Conservation (phyloP, 2,797 vertebrate species). For the Linurgus olivaceus region DNA sequence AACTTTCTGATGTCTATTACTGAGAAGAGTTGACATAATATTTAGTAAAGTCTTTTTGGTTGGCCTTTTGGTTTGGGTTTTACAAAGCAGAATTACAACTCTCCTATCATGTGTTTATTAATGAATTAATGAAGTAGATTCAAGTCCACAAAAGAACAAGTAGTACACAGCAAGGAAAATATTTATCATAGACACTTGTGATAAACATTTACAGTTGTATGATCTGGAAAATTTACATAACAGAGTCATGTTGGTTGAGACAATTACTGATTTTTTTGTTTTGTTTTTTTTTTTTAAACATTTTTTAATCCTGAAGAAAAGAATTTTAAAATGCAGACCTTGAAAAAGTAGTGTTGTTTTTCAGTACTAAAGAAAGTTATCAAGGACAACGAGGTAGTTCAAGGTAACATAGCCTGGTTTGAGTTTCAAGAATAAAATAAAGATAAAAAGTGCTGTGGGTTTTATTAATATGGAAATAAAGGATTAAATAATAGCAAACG, state of each 20-base stretch:
- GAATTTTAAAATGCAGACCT: not conserved
- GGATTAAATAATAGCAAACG: not conserved
- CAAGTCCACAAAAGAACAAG: not conserved
- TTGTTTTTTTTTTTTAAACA: not conserved
- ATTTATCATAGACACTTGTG: accelerated
- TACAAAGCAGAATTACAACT: not conserved
- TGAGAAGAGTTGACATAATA: not conserved
- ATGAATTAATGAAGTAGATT: not conserved
- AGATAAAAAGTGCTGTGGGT: not conserved
- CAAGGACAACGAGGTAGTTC: not conserved
- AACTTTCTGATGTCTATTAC: not conserved
- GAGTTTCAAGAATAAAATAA: not conserved
- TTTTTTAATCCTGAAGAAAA: not conserved
- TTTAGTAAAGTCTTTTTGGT: not conserved
- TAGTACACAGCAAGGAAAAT: not conserved
- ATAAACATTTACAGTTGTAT: not conserved
- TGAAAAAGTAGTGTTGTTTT: not conserved
- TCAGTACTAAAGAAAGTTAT: not conserved
- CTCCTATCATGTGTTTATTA: not conserved
- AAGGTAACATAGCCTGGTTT: not conserved
- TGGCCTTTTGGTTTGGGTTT: not conserved
- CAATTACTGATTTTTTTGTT: not conserved
- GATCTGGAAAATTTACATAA: not conserved
- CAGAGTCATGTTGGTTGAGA: not conserved
- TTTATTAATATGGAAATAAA: not conserved